These are phyloP conservation scores for Lomographa bimaculata DNA, from an alignment of 2,888 invertebrate genomes.

Conservation along the genomic window DNA sequence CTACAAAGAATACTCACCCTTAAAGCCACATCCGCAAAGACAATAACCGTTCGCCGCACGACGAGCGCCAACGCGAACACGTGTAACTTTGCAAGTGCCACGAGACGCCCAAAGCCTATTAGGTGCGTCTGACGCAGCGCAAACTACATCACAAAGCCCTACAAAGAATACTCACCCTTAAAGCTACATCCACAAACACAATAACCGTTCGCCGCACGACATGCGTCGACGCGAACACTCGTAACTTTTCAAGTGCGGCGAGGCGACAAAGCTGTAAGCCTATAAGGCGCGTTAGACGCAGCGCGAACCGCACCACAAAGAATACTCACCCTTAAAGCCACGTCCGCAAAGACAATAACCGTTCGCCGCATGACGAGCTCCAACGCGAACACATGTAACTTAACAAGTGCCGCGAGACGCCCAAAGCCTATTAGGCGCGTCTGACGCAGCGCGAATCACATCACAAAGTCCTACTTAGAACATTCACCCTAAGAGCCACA, in stretches of 20 bases:
- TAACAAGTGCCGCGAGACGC: too few species aligned
- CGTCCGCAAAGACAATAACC: slow-evolving; percentile 93
- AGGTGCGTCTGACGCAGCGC: too few species aligned
- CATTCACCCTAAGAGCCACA: too few species aligned
- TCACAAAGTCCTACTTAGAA: too few species aligned
- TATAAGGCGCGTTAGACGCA: too few species aligned
- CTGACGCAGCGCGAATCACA: too few species aligned
- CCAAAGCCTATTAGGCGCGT: too few species aligned
- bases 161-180: slow-evolving; percentile 82
- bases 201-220: slow-evolving; percentile 91
- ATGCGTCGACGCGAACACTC: slow-evolving; percentile 92
- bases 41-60: slow-evolving; percentile 90
- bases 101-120: too few species aligned
- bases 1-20: slow-evolving; percentile 75
- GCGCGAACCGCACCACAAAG: too few species aligned
- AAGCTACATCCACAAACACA: slow-evolving; percentile 91
- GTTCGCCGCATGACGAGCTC: slow-evolving; percentile 92
- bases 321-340: slow-evolving; percentile 85
- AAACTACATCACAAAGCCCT: too few species aligned
- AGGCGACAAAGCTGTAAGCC: too few species aligned
- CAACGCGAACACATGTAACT: slow-evolving; percentile 92
- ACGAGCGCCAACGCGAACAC: slow-evolving; percentile 93
- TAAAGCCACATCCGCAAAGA: slow-evolving; percentile 92
- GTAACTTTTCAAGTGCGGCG: slow-evolving; percentile 92
- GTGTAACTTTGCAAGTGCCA: slow-evolving; percentile 92